phyloP scores from a whole-genome alignment of 2,113 vertebrate genomes.

The Lepus americanus region DNA sequence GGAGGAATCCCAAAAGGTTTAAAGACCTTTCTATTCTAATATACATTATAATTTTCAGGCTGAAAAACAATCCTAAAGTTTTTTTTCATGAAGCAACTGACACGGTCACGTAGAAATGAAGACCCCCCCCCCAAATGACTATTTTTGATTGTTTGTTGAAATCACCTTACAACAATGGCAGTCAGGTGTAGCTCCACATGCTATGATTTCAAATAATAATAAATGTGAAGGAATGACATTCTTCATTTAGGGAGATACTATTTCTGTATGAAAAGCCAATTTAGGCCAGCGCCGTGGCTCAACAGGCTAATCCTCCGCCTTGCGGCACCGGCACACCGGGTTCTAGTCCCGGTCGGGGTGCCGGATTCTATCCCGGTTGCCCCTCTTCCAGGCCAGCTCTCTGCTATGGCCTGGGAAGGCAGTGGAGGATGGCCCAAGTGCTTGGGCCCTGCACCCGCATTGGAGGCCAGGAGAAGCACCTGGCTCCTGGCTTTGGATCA shows the following conservation, averaged over 20 bases:
- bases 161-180: conserved; percentile 15
- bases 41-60: conserved; percentile 22
- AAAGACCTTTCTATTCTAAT: conserved; percentile 42
- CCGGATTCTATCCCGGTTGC: too few relatives aligned
- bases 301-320: too few relatives aligned
- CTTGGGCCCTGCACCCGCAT: too few relatives aligned
- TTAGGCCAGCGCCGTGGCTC: too few relatives aligned
- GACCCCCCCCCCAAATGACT: background rate
- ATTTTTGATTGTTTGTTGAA: conserved; percentile 42
- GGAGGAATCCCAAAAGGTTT: conserved; percentile 1
- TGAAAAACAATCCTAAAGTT: background rate
- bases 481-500: too few relatives aligned
- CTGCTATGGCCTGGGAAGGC: too few relatives aligned
- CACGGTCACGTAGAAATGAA: background rate
- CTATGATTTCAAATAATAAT: conserved; percentile 49
- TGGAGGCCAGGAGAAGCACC: too few relatives aligned
- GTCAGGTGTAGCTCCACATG: background rate
- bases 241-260: conserved; percentile 39
- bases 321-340: too few relatives aligned
- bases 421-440: too few relatives aligned
- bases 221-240: background rate
- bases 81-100: conserved; percentile 37
- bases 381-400: too few relatives aligned
- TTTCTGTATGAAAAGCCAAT: conserved; percentile 57
- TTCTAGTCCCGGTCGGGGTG: too few relatives aligned